Base-by-base conservation (phyloP, 1,140 invertebrate species). In the Sarcophaga bullata region DNA sequence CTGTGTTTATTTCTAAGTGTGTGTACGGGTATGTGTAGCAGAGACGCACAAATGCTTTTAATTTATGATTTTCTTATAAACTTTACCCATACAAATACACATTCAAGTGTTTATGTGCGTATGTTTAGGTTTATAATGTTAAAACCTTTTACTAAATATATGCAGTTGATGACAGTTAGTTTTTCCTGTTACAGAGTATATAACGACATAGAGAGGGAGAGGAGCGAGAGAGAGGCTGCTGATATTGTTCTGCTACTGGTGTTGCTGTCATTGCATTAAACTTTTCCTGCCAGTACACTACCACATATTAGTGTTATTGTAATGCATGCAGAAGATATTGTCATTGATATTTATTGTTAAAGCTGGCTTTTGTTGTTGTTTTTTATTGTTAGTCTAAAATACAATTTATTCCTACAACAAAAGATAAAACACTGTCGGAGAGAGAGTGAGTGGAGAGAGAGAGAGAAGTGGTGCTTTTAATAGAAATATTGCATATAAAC, bases 51-150 rank as follows among this genome's bases (percentile, higher is more conserved):
- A 48, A 50, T 50, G 48, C 75, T 78, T 48, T 78, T 78, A 78
- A 78, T 78, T 78, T 78, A 78, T 78, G 75, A 78, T 78, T 19
- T 78, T 78, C 75, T 50, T 78, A 47, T 58, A 58, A 58, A 58
- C 11, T 50, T 68, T 25, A 17, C 19, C 3, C 58, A 62, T 62
- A 17, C 19, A 3, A 10, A 9, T 54, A 10, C 3, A 0, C 4
- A 37, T 68, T 19, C 62, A 68, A 19, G 54, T 62, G 54, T 62
- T 13, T 62, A 15, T 62, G 15, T 62, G 2, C 15, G 15, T 68
- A 19, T 68, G 7, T 3, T 15, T 58, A 15, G 15, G 54, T 58
- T 13, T 6, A 13, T 37, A 37, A 37, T 58, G 3, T 58, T 58
- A 58, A 58, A 15, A n/a, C 54, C 54, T 58, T 58, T 58, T 58